Conservation (phyloP, 2,113 vertebrate species). For the Sceloporus tristichus region DNA sequence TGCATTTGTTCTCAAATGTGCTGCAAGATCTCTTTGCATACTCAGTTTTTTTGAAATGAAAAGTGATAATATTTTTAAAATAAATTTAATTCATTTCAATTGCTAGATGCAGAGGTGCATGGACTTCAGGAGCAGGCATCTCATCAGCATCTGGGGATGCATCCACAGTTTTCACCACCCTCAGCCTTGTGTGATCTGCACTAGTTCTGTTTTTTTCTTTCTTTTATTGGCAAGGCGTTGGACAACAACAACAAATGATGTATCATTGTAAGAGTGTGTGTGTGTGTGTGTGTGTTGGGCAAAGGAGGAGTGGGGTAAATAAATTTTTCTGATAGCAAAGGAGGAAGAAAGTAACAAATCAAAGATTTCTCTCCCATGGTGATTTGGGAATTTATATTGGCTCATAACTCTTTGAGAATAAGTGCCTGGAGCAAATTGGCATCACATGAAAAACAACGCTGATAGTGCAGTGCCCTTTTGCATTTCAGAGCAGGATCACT, state of each 20-base stretch:
- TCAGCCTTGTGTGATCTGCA: no score
- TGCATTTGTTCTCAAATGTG: no score
- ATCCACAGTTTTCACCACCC: no score
- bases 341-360: slow-evolving; percentile 41
- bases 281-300: not conserved
- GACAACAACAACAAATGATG: not conserved
- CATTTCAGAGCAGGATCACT: slow-evolving; percentile 57
- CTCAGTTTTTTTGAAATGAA: no score
- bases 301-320: slow-evolving; percentile 29
- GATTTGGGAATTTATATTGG: slow-evolving; percentile 36
- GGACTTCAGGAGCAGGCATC: no score
- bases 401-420: slow-evolving; percentile 40
- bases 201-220: no score
- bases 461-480: slow-evolving; percentile 43
- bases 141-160: no score
- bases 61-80: no score
- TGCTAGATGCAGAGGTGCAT: no score
- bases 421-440: slow-evolving; percentile 50
- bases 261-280: not conserved
- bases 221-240: no score
- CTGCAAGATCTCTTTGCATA: no score
- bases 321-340: slow-evolving; percentile 21
- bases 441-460: slow-evolving; percentile 52
- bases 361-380: slow-evolving; percentile 34
- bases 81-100: no score